These are phyloP conservation scores for Tapera naevia DNA, from an alignment of 2,797 vertebrate species.

Conservation along the genomic window DNA sequence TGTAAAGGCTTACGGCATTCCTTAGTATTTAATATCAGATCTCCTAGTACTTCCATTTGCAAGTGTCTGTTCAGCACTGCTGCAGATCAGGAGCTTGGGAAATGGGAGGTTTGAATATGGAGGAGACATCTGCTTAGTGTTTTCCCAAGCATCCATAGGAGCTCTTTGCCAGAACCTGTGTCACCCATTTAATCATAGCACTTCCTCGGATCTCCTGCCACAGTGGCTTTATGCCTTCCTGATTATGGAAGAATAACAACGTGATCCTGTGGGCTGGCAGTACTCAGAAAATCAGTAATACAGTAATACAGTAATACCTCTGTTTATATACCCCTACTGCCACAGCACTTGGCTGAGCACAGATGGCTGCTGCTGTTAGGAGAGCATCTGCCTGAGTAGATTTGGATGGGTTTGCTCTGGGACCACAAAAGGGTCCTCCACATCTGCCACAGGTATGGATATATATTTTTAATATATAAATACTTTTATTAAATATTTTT, in stretches of 20 bases:
- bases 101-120: not conserved
- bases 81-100: not conserved
- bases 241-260: not conserved
- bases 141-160: not conserved
- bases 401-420: not conserved
- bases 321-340: not conserved
- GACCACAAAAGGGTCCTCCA: not conserved
- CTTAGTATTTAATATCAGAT: not conserved
- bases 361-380: not conserved
- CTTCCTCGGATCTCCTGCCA: not conserved
- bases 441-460: not conserved
- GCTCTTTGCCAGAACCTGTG: not conserved
- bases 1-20: not conserved
- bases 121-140: not conserved
- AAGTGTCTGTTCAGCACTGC: not conserved
- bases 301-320: too few relatives aligned
- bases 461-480: too few relatives aligned
- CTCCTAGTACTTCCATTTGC: not conserved
- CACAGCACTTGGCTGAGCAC: rapidly evolving
- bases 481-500: too few relatives aligned
- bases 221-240: not conserved
- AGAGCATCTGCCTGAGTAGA: not conserved
- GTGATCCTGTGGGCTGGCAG: not conserved
- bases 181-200: not conserved
- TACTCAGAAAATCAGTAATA: not conserved